phyloP scores from a whole-genome alignment of 2,888 invertebrate species.

The Tethea ocularis region DNA sequence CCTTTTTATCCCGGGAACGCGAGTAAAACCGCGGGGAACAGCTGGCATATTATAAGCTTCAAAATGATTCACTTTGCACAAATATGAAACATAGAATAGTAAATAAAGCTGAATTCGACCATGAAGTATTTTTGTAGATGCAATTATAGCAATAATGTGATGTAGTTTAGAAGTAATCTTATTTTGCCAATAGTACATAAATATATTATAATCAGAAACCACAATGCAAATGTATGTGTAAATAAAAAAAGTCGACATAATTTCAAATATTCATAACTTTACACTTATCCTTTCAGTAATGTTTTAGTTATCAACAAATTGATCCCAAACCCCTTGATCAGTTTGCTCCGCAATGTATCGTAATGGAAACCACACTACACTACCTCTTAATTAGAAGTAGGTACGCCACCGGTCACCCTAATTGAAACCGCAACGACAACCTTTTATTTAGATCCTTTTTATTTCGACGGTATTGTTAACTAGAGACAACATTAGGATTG shows the following conservation, averaged over 20 bases:
- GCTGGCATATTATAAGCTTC: not conserved
- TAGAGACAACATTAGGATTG: slow-evolving; percentile 49
- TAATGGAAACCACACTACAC: slow-evolving; percentile 22
- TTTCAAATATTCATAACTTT: not conserved
- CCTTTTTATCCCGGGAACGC: too few relatives aligned
- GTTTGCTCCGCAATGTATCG: slow-evolving; percentile 15
- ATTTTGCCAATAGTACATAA: not conserved
- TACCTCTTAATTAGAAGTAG: slow-evolving; percentile 52
- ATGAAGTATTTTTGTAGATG: not conserved
- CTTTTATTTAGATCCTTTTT: slow-evolving; percentile 48
- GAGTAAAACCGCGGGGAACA: too few relatives aligned
- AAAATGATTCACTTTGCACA: not conserved
- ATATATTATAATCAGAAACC: not conserved
- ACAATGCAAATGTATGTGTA: not conserved
- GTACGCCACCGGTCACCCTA: slow-evolving; percentile 45
- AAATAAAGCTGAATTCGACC: not conserved
- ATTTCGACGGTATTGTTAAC: slow-evolving; percentile 46
- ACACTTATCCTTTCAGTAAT: not conserved
- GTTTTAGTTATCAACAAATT: not conserved
- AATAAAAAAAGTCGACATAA: not conserved
- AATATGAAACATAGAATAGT: not conserved
- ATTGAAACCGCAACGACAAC: slow-evolving; percentile 66
- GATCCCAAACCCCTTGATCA: not conserved
- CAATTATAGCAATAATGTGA: not conserved
- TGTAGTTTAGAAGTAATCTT: not conserved